These are phyloP conservation scores for Macrotus californicus DNA, from an alignment of 2,113 vertebrate species.

Conservation along the genomic window DNA sequence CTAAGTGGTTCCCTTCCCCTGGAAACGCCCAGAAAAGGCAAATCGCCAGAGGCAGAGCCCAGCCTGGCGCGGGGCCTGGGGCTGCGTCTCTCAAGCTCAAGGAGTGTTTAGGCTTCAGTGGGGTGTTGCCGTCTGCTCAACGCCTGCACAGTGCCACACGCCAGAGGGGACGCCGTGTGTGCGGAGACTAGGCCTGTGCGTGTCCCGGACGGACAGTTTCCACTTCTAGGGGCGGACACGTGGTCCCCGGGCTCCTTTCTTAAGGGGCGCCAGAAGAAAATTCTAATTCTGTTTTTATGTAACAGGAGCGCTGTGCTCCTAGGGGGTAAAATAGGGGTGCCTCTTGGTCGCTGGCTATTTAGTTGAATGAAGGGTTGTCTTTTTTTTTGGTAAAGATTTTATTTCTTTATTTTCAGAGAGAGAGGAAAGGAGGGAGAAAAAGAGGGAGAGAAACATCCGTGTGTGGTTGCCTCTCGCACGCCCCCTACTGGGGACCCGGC, in stretches of 20 bases:
- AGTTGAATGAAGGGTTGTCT: no score
- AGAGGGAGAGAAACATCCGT: no score
- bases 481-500: no score
- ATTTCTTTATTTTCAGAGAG: no score
- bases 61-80: not conserved
- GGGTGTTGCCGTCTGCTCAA: not conserved
- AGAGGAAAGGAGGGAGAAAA: no score
- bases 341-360: fast-evolving
- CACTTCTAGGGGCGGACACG: fast-evolving
- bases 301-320: fast-evolving
- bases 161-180: fast-evolving
- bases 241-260: fast-evolving
- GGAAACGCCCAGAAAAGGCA: not conserved
- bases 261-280: not conserved
- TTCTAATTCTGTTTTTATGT: fast-evolving
- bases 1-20: fast-evolving
- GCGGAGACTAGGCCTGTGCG: fast-evolving
- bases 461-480: no score
- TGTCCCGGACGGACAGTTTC: fast-evolving
- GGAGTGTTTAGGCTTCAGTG: not conserved
- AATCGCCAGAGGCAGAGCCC: not conserved
- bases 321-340: fast-evolving
- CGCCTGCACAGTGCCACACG: not conserved
- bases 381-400: no score
- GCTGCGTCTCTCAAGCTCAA: fast-evolving